phyloP scores from a whole-genome alignment of 2,113 vertebrate species.

The Mirounga angustirostris region DNA sequence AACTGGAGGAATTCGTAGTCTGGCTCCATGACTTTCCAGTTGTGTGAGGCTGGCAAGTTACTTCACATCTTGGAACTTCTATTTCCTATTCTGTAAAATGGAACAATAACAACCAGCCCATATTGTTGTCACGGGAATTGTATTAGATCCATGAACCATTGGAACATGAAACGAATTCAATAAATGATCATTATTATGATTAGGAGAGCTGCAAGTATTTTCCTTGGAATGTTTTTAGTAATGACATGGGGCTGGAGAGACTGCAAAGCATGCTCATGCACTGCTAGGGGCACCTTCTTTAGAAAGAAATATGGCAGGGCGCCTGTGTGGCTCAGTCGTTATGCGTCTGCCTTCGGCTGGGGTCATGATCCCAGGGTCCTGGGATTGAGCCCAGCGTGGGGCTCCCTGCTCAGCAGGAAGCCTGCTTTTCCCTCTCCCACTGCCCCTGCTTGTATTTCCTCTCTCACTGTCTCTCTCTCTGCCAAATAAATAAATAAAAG shows the following conservation, averaged over 20 bases:
- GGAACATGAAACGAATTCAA: neutral
- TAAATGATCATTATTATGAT: neutral
- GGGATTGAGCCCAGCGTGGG: neutral
- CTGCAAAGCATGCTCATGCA: rapidly evolving
- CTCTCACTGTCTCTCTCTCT: too few species aligned
- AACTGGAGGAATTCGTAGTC: neutral
- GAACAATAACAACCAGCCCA: neutral
- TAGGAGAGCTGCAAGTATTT: neutral
- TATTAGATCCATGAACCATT: neutral
- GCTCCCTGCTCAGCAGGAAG: too few species aligned
- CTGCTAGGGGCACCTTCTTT: neutral
- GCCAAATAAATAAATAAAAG: too few species aligned
- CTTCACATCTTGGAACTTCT: neutral
- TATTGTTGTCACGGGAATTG: neutral
- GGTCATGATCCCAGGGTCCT: neutral
- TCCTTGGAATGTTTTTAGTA: neutral
- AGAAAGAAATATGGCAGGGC: neutral
- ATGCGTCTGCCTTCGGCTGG: neutral
- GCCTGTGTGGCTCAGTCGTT: neutral
- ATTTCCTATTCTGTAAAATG: neutral
- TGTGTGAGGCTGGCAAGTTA: neutral
- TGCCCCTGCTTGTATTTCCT: too few species aligned
- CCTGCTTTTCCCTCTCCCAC: too few species aligned
- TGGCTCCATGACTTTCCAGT: neutral
- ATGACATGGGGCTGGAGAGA: neutral